Conservation (phyloP, 2,888 invertebrate species). For the Phalangium opilio region DNA sequence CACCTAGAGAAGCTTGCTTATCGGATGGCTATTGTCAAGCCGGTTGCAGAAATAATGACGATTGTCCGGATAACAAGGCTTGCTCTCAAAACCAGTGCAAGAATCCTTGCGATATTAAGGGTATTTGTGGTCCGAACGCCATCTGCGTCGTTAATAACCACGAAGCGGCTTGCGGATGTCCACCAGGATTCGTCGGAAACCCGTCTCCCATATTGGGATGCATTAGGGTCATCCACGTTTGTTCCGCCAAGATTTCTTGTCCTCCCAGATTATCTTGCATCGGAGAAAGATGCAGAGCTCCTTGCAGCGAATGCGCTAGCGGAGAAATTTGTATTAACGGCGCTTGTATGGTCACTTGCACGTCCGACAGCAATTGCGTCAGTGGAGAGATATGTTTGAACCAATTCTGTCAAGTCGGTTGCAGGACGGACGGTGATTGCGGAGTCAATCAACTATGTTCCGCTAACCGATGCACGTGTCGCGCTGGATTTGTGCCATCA, state of each 20-base stretch:
- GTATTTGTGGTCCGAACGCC: slow-evolving; percentile 67
- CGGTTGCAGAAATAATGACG: slow-evolving; percentile 68
- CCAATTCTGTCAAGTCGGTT: slow-evolving; percentile 61
- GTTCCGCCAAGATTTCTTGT: slow-evolving; percentile 46
- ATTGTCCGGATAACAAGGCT: slow-evolving; percentile 57
- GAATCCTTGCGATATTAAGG: slow-evolving; percentile 60
- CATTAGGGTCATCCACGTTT: slow-evolving; percentile 16
- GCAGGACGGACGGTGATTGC: slow-evolving; percentile 64
- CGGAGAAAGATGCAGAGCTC: slow-evolving; percentile 30
- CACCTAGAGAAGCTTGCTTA: slow-evolving; percentile 55
- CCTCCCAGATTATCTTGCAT: slow-evolving; percentile 54
- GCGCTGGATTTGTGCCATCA: slow-evolving; percentile 54
- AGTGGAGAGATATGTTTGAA: slow-evolving; percentile 62
- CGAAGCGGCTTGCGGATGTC: slow-evolving; percentile 25
- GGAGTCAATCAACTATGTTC: slow-evolving; percentile 47
- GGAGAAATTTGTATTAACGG: slow-evolving; percentile 22
- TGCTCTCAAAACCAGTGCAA: slow-evolving; percentile 71
- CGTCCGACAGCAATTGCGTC: slow-evolving; percentile 73
- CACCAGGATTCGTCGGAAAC: slow-evolving; percentile 25
- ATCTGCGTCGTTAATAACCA: slow-evolving; percentile 41
- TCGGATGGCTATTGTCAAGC: slow-evolving; percentile 58
- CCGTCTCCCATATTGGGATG: slow-evolving; percentile 22
- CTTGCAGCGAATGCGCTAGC: slow-evolving; percentile 21
- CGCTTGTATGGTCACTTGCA: slow-evolving; percentile 48
- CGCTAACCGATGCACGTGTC: slow-evolving; percentile 21